Evolutionary conservation across 2,113 vertebrate genomes (phyloP).

Genomic region (Gavia stellata): DNA sequence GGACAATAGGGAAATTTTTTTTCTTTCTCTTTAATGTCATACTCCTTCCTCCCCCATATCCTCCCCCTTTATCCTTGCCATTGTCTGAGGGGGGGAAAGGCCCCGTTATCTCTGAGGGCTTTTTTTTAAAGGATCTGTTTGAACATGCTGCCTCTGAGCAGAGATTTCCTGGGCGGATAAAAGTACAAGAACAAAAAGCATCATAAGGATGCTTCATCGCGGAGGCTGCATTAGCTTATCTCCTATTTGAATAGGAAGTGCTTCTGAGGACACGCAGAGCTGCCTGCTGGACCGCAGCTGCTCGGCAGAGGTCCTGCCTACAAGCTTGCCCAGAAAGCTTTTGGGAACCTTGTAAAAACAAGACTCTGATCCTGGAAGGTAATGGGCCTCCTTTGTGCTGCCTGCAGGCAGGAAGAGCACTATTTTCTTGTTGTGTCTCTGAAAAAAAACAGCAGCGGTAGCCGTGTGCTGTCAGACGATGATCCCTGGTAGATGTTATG

Average conservation of each 20-base stretch:
- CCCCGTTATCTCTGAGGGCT: conserved; percentile 10
- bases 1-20: conserved; percentile 10
- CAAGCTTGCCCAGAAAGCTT: neutral
- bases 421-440: neutral
- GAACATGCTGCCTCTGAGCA: conserved; percentile 40
- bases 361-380: neutral
- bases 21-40: conserved; percentile 21
- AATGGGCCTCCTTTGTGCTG: neutral
- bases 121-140: conserved; percentile 7
- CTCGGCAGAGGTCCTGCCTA: neutral
- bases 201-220: conserved; percentile 18
- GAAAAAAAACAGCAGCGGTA: neutral
- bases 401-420: neutral
- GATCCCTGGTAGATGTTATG: neutral
- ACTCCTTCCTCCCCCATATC: conserved; percentile 11
- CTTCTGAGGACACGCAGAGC: conserved; percentile 45
- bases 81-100: neutral
- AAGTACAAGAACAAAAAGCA: conserved; percentile 63
- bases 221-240: conserved; percentile 57
- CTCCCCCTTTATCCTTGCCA: neutral
- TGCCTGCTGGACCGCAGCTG: conserved; percentile 48
- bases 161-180: conserved; percentile 62
- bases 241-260: conserved; percentile 42
- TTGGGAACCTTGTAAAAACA: neutral
- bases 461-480: neutral